Percentiles rank a stretch among this genome's conserved stretches.
Evolutionary conservation across 2,113 vertebrate genomes (phyloP).

Genomic region (Dicerorhinus sumatrensis): DNA sequence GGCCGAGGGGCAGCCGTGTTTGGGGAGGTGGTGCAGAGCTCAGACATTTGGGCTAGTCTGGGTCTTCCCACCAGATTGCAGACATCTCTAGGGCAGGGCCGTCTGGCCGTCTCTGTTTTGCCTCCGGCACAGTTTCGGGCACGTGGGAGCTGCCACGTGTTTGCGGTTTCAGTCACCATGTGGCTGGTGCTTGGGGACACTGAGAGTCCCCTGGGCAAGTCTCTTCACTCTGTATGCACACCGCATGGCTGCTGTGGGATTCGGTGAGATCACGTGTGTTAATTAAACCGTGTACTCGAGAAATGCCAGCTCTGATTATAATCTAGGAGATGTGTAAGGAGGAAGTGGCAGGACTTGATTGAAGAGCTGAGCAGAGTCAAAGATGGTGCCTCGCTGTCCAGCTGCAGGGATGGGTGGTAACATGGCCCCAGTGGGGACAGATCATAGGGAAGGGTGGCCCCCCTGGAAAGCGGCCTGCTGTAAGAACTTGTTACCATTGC

Average conservation of each 20-base stretch:
- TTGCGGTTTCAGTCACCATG: fast-evolving
- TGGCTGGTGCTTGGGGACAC: background rate
- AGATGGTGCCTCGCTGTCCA: fast-evolving
- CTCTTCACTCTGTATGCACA: background rate
- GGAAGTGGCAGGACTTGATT: background rate
- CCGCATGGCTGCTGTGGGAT: background rate
- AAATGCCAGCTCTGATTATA: background rate
- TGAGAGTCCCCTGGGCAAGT: background rate
- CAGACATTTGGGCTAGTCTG: fast-evolving
- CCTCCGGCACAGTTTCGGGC: background rate
- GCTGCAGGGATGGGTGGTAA: background rate
- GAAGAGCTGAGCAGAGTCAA: fast-evolving
- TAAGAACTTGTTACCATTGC: fast-evolving
- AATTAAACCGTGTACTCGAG: background rate
- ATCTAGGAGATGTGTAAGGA: background rate
- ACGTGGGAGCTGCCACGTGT: fast-evolving
- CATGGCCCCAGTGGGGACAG: background rate
- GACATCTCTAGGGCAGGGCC: background rate
- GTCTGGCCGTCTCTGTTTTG: background rate
- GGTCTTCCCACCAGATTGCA: background rate
- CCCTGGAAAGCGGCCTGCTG: no score
- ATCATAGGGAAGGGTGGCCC: background rate
- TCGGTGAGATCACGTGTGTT: fast-evolving
- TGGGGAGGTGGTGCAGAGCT: background rate
- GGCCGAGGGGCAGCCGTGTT: background rate